Conservation (phyloP, 2,797 vertebrate genomes). For the Neosalanx taihuensis region DNA sequence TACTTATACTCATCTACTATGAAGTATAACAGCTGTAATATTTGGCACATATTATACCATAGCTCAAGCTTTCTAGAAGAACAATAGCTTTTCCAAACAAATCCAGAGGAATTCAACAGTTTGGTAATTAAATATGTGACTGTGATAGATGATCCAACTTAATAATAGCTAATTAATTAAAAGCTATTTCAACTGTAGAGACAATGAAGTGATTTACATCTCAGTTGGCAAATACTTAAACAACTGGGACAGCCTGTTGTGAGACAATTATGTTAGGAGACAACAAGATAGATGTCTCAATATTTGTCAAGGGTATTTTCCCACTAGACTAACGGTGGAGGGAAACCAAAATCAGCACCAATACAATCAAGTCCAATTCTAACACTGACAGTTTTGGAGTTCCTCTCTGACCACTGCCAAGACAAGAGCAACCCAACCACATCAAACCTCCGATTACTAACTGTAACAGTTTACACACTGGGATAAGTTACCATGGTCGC, state of each 20-base stretch:
- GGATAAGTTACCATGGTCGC: constrained; percentile 27
- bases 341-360: constrained; percentile 15
- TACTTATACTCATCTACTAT: constrained; percentile 21
- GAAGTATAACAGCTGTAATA: constrained; percentile 23
- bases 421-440: constrained; percentile 34
- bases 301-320: background rate
- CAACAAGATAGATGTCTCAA: constrained; percentile 28
- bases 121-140: constrained; percentile 27
- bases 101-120: constrained; percentile 11
- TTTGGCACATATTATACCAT: constrained; percentile 37
- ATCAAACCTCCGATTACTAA: constrained; percentile 31
- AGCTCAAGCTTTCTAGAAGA: constrained; percentile 31
- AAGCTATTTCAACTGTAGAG: background rate
- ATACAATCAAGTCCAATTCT: constrained; percentile 18
- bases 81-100: constrained; percentile 37
- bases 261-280: constrained; percentile 12
- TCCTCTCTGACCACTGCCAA: constrained; percentile 28
- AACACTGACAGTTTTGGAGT: constrained; percentile 37
- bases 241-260: constrained; percentile 11
- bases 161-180: constrained; percentile 10
- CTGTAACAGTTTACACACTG: constrained; percentile 36
- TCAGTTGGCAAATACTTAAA: constrained; percentile 18
- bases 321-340: background rate
- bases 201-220: background rate
- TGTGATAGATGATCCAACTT: constrained; percentile 14